Percentiles rank a stretch among this genome's conserved stretches.
phyloP scores from a whole-genome alignment of 2,797 vertebrate species.

The Sebastes steindachneri region DNA sequence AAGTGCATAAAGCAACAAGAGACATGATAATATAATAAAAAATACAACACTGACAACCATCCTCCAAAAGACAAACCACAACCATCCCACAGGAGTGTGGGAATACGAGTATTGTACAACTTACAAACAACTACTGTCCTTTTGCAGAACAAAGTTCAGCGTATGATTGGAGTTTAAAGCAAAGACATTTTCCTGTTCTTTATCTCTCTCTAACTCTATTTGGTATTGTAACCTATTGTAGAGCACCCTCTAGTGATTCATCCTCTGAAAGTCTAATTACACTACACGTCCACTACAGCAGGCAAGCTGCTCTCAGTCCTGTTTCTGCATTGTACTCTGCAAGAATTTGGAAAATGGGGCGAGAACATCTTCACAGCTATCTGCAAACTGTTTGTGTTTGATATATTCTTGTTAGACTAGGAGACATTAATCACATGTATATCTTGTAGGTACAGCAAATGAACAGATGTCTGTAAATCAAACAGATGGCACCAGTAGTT shows the following conservation, averaged over 20 bases:
- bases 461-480: background rate
- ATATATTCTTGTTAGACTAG: background rate
- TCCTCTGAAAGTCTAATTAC: conserved; percentile 1
- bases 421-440: background rate
- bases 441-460: background rate
- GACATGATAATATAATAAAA: background rate
- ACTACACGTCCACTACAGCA: background rate
- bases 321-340: background rate
- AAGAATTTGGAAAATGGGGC: background rate
- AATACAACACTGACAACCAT: background rate
- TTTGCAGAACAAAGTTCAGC: background rate
- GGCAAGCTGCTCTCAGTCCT: background rate
- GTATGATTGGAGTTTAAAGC: background rate
- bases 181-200: background rate
- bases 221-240: background rate
- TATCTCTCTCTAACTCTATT: background rate
- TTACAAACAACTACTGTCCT: background rate
- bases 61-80: background rate
- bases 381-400: background rate
- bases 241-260: conserved; percentile 62
- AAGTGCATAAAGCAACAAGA: background rate
- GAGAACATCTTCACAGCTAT: background rate
- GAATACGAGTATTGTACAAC: background rate
- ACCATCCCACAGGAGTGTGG: background rate
- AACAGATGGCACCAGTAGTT: background rate